These are phyloP conservation scores for Poeciliopsis turrubarensis DNA, from an alignment of 2,113 vertebrate genomes.

Conservation along the genomic window DNA sequence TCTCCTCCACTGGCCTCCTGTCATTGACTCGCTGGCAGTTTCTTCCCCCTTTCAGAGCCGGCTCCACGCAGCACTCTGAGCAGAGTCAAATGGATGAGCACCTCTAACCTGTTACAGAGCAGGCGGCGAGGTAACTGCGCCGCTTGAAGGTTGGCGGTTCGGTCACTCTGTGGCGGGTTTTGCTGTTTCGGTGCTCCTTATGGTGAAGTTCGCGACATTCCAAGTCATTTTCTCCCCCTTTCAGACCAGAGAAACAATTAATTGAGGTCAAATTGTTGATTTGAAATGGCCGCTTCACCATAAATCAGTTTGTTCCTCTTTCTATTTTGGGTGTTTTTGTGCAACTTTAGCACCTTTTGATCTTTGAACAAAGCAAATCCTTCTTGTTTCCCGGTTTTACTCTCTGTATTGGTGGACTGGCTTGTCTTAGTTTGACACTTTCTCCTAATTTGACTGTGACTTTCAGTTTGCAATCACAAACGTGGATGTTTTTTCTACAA, in stretches of 20 bases:
- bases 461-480: constrained; percentile 1
- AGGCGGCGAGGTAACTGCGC: constrained; percentile 77
- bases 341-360: background rate
- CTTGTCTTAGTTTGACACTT: background rate
- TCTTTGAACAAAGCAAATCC: background rate
- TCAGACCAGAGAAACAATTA: background rate
- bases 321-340: constrained; percentile 11
- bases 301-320: constrained; percentile 32
- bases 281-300: background rate
- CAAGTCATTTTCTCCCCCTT: background rate
- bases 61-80: constrained; percentile 69
- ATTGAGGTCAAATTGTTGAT: constrained; percentile 22
- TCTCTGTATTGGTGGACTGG: background rate
- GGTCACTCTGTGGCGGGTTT: constrained; percentile 36
- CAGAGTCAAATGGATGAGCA: constrained; percentile 82
- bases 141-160: constrained; percentile 34
- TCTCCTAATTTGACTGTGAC: constrained; percentile 4
- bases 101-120: constrained; percentile 81
- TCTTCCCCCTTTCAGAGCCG: constrained; percentile 66
- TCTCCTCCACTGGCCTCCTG: background rate
- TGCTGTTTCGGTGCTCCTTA: constrained; percentile 39
- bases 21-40: constrained; percentile 41
- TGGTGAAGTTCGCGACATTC: constrained; percentile 20
- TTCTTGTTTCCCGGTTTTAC: background rate
- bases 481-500: no score